Evolutionary conservation across 2,888 invertebrate species (phyloP), one percentile per base, ranked within the genome.

Genomic region (Oligia strigilis): DNA sequence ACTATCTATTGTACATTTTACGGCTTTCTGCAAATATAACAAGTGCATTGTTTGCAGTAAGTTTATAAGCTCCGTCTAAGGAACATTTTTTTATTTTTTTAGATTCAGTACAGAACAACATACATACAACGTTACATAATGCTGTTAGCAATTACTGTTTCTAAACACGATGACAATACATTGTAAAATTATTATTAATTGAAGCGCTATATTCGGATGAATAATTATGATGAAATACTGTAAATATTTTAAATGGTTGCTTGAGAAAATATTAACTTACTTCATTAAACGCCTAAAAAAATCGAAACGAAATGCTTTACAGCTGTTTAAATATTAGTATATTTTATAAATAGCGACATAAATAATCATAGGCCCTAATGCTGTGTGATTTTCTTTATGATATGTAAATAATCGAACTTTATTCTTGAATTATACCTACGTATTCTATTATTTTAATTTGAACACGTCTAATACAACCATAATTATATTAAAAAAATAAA

Each of bases 401-500:
- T 83, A 83, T 78, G 80, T 85, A 71, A 85, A 70, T 55, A 78
- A 72, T 78, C 83, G 70, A 78, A 81, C 73, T 73, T 66, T 77
- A 80, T 55, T 66, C 81, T 43, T 79, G 62, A 79, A 87, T 60
- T 71, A 65, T 58, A 80, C 72, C 72, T 87, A 88, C 80, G 70
- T 81, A 85, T 80, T 81, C 67, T 85, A 85, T 79, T 46, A 85
- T 70, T 75, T 77, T 77, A 76, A 75, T 88, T 87, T 89, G 89
- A 89, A 89, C 88, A 89, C 89, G 83, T 86, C 80, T 83, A 78
- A 82, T 88, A 89, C 89, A 89, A 89, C 89, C 89, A 88, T 88
- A 76, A 86, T 87, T 81, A 87, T 85, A 75, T 82, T 87, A 84
- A 49, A 82, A 86, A 87, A 82, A 82, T 84, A 87, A 77, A 74